Evolutionary conservation across 1,140 invertebrate genomes (phyloP), one percentile per base, ranked within the genome.

Genomic region (Bombus affinis): DNA sequence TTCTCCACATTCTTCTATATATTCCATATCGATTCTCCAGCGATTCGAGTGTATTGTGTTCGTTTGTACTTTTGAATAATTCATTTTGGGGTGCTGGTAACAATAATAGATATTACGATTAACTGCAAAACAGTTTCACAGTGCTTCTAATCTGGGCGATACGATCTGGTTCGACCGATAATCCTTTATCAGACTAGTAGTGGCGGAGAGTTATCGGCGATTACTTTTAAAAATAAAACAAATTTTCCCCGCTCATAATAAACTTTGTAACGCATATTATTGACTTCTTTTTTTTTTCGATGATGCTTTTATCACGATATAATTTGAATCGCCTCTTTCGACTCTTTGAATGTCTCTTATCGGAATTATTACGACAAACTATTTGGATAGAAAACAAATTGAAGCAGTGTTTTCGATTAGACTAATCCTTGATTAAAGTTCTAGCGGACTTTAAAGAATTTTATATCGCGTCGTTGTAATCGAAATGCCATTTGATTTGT

Each of bases 1-100:
- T 85, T 85, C 83, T 80, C 70, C 68, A 62, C 57, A 80, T 85
- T 79, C 62, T 76, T 83, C 44, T 66, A 28, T 39, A 83, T 77
- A 73, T 76, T 83, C 37, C 39, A 28, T 39, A 83, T 77, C 81
- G 62, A 12, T 22, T 22, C 28, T 12, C n/a, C 15, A 22, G 8
- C 15, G 62, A 53, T 78, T 77, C 74, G 44, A 77, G 35, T n/a
- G 22, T 35, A 59, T 83, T 57, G 74, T 78, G 28, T 9, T 25
- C 32, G 39, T 53, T 47, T 42, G 76, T 47, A 18, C 15, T 13
- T 39, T 13, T 80, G 68, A 85, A 85, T 85, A 80, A 85, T 85
- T 85, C 77, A 80, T 85, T 44, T 85, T 62, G 9, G 42, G 42
- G 15, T 1, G 28, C 42, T 42, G 59, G 3, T 25, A 68, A 37